phyloP scores from a whole-genome alignment of 2,797 vertebrate genomes.

The Sphenodon punctatus region DNA sequence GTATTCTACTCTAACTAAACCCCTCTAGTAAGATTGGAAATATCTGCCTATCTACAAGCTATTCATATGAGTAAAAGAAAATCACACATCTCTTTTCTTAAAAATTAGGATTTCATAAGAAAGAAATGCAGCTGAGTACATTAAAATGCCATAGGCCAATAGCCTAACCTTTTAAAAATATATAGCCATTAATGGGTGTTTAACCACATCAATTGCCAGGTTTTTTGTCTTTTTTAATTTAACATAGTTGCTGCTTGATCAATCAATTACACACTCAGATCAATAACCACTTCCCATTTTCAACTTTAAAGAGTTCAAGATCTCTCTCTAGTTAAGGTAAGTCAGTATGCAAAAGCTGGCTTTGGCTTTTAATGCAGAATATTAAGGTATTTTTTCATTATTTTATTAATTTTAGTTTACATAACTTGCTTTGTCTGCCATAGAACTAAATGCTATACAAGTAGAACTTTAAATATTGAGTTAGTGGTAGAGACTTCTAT shows the following conservation, averaged over 20 bases:
- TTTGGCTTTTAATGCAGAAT: slow-evolving; percentile 1
- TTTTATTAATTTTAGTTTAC: neutral
- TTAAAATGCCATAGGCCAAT: slow-evolving; percentile 29
- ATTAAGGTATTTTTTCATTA: slow-evolving; percentile 1
- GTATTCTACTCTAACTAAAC: neutral
- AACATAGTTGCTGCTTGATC: slow-evolving; percentile 61
- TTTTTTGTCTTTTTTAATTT: slow-evolving; percentile 62
- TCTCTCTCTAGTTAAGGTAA: slow-evolving; percentile 24
- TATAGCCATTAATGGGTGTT: slow-evolving; percentile 55
- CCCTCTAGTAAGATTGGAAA: neutral
- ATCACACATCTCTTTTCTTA: neutral
- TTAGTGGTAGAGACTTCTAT: too few relatives aligned
- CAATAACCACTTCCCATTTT: slow-evolving; percentile 50
- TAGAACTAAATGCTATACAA: too few relatives aligned
- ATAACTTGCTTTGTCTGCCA: too few relatives aligned
- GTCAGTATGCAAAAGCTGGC: slow-evolving; percentile 34
- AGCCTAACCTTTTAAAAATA: slow-evolving; percentile 9
- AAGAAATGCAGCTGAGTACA: slow-evolving; percentile 32
- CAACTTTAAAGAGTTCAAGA: slow-evolving; percentile 39
- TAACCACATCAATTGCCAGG: slow-evolving; percentile 52
- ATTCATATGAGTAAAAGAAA: neutral
- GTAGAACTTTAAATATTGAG: too few relatives aligned
- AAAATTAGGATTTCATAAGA: slow-evolving; percentile 27
- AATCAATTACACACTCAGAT: slow-evolving; percentile 57
- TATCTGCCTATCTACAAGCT: neutral